phyloP scores from a whole-genome alignment of 2,113 vertebrate genomes.

The Anolis sagrei region DNA sequence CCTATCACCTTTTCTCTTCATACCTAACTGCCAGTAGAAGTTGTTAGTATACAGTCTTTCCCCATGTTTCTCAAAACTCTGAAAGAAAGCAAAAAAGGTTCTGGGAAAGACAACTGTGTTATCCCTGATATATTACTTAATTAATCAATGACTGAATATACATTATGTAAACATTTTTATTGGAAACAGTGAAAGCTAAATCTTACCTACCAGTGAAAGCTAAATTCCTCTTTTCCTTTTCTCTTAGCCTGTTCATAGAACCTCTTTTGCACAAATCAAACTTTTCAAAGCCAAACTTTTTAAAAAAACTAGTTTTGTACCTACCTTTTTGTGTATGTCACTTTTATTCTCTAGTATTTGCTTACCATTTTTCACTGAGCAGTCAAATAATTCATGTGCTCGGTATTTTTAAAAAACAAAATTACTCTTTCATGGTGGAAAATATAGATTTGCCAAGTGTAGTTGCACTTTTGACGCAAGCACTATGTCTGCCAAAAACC shows the following conservation, averaged over 20 bases:
- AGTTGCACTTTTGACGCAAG: constrained; percentile 19
- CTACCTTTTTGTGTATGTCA: not conserved
- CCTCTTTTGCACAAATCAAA: not conserved
- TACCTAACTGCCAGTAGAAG: not conserved
- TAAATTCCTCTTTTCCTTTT: not conserved
- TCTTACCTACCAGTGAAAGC: not conserved
- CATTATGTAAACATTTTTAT: not conserved
- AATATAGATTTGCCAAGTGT: constrained; percentile 22
- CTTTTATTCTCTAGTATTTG: constrained; percentile 10
- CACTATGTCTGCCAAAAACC: constrained; percentile 25
- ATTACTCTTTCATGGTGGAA: constrained; percentile 27
- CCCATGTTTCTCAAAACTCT: not conserved
- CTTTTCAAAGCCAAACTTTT: constrained; percentile 14
- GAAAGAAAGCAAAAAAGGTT: not conserved
- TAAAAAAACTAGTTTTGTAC: not conserved
- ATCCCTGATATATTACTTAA: not conserved
- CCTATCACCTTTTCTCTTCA: not conserved
- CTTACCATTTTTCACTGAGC: constrained; percentile 25
- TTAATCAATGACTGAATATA: not conserved
- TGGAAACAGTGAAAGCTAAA: not conserved
- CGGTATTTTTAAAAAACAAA: not conserved
- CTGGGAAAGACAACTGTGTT: not conserved
- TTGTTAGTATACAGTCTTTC: not conserved
- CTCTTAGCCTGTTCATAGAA: not conserved
- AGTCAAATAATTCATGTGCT: constrained; percentile 5